Evolutionary conservation across 2,113 vertebrate species (phyloP).

Genomic region (Triplophysa siluroides): DNA sequence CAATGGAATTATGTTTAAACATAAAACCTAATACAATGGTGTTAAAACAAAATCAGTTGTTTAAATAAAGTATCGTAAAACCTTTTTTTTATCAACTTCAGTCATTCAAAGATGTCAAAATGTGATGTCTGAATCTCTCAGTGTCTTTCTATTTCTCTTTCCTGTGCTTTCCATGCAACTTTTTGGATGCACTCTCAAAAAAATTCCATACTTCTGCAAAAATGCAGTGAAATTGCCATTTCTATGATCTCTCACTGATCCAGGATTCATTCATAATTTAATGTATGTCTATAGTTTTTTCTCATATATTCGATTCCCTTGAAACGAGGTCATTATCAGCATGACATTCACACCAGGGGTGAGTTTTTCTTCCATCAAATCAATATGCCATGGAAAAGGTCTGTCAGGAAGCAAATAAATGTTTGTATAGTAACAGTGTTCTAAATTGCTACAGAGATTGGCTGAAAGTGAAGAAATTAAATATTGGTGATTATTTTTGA

Average conservation of each 20-base stretch:
- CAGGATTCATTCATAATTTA: constrained; percentile 35
- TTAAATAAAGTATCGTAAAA: no score
- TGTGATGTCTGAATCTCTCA: background rate
- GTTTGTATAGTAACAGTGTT: no score
- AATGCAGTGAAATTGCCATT: background rate
- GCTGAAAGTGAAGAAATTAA: no score
- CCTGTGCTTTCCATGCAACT: background rate
- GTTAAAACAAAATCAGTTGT: no score
- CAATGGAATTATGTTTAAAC: no score
- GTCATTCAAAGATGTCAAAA: no score
- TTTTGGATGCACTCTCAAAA: no score
- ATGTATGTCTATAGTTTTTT: background rate
- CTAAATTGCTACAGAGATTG: no score
- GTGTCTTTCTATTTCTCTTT: background rate
- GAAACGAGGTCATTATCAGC: background rate
- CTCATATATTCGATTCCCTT: background rate
- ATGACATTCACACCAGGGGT: constrained; percentile 10
- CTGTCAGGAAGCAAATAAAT: no score
- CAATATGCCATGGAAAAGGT: constrained; percentile 11
- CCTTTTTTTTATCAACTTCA: no score
- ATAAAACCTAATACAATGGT: no score
- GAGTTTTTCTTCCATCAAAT: background rate
- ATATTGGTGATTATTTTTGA: no score
- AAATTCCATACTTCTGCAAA: background rate
- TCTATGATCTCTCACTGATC: background rate